Percentiles rank a stretch among this genome's conserved stretches.
Conservation (phyloP, 2,113 vertebrate genomes). For the Vulpes lagopus region DNA sequence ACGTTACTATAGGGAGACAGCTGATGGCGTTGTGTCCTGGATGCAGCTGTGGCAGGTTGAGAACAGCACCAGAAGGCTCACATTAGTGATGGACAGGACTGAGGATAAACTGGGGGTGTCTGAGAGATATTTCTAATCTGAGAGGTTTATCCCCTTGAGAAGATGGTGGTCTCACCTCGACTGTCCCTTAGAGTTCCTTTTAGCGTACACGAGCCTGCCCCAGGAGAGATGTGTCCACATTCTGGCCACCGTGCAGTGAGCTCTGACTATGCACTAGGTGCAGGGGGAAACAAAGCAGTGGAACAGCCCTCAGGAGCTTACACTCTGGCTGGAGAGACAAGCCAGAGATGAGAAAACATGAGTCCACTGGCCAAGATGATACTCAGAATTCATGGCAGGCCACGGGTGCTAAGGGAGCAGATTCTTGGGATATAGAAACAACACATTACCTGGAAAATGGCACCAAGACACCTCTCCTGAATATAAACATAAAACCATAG, state of each 20-base stretch:
- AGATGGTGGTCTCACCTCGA: neutral
- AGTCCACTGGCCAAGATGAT: neutral
- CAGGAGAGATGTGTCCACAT: neutral
- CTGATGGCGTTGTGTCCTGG: neutral
- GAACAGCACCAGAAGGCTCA: neutral
- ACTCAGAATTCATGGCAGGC: neutral
- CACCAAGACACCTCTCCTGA: neutral
- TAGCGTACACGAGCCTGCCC: no score
- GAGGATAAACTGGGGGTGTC: neutral
- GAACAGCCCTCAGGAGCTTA: neutral
- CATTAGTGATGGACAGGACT: neutral
- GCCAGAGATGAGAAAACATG: neutral
- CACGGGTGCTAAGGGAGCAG: neutral
- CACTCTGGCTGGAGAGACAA: neutral
- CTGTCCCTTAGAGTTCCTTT: neutral
- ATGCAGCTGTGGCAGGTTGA: neutral
- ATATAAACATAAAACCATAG: neutral
- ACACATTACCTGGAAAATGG: neutral
- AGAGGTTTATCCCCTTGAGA: neutral
- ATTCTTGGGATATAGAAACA: neutral
- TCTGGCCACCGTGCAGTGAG: neutral
- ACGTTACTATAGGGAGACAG: neutral
- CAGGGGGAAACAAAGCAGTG: neutral
- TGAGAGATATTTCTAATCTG: neutral
- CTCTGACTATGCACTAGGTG: neutral